Conservation (phyloP, 1,140 invertebrate genomes). For the Psilanteris sp. region DNA sequence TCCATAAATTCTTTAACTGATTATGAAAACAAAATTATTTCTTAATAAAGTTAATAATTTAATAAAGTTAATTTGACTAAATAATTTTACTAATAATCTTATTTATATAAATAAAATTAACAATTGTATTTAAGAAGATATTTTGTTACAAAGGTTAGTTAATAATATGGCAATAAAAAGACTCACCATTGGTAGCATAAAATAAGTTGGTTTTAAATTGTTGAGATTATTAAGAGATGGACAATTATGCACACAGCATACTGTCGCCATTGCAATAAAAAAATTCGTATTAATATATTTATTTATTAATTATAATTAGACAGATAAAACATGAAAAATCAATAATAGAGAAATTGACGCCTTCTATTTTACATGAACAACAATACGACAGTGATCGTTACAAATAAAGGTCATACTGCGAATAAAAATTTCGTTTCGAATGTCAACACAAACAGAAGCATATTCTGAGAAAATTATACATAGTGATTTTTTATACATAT, state of each 20-base stretch:
- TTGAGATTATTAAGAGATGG: not conserved
- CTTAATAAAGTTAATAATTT: too few relatives aligned
- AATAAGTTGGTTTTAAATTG: slow-evolving; percentile 4
- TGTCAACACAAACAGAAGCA: slow-evolving; percentile 6
- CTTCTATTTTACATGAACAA: not conserved
- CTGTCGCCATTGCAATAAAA: slow-evolving; percentile 1
- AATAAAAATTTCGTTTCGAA: not conserved
- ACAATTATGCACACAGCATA: slow-evolving; percentile 17
- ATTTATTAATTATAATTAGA: too few relatives aligned
- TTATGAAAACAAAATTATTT: too few relatives aligned
- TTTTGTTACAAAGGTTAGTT: not conserved
- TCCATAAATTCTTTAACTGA: too few relatives aligned
- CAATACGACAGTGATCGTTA: not conserved
- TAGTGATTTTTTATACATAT: too few relatives aligned
- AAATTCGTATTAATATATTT: not conserved
- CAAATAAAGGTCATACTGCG: slow-evolving; percentile 6
- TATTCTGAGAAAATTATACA: too few relatives aligned
- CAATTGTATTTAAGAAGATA: not conserved
- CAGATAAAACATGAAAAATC: too few relatives aligned
- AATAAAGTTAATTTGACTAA: not conserved
- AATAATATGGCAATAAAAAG: slow-evolving; percentile 1
- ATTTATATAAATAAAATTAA: not conserved
- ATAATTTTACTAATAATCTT: not conserved
- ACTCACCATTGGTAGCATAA: slow-evolving; percentile 5
- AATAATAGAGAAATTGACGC: too few relatives aligned